These are phyloP conservation scores for Anthopleura sola DNA, from an alignment of 64 coral and sea anemone species.

Conservation along the genomic window DNA sequence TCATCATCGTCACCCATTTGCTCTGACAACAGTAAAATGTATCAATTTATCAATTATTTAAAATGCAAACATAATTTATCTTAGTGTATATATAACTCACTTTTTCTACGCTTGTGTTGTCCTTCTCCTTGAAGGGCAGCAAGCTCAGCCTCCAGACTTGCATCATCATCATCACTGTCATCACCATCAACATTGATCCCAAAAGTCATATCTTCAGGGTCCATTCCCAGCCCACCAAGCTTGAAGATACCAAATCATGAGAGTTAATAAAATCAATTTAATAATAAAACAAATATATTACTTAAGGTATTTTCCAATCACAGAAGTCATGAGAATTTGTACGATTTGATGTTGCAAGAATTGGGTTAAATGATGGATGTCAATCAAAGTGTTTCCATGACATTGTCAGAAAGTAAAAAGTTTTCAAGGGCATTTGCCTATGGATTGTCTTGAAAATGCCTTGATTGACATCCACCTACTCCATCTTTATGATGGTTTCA, in stretches of 20 bases:
- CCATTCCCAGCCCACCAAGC: constrained; percentile 40
- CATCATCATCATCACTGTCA: constrained; percentile 51
- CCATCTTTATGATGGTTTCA: too few relatives aligned
- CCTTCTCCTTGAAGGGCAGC: constrained; percentile 41
- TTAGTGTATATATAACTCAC: neutral
- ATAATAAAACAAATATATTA: neutral
- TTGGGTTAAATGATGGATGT: too few relatives aligned
- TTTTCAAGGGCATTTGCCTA: too few relatives aligned
- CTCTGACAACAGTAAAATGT: neutral
- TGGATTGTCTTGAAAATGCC: too few relatives aligned
- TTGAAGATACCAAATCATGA: neutral
- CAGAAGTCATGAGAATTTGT: too few relatives aligned
- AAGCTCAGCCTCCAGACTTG: constrained; percentile 57
- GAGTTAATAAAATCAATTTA: neutral
- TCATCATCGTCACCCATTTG: constrained; percentile 29
- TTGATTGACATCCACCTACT: too few relatives aligned
- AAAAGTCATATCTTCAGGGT: constrained; percentile 21
- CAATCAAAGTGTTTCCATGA: too few relatives aligned
- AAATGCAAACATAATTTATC: too few relatives aligned
- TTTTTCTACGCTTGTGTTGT: constrained; percentile 38
- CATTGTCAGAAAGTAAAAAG: too few relatives aligned
- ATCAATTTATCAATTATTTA: neutral
- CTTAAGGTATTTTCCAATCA: neutral
- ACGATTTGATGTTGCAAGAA: too few relatives aligned
- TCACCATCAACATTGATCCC: constrained; percentile 36